These are phyloP conservation scores for Acanthacorydalis orientalis DNA, from an alignment of 2,888 invertebrate species.

Conservation along the genomic window DNA sequence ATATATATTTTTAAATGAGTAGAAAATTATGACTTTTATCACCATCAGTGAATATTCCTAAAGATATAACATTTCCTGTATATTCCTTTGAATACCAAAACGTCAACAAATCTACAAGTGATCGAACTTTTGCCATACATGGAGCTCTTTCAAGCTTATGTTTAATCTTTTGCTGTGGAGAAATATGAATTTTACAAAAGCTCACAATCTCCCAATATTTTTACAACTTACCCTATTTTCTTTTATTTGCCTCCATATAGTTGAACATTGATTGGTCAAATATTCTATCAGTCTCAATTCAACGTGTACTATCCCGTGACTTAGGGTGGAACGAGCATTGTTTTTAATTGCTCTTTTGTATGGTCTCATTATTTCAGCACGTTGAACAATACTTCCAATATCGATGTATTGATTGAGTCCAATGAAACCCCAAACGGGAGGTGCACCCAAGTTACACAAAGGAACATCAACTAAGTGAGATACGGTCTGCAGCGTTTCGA, in stretches of 20 bases:
- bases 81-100: conserved; percentile 30
- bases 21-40: no score
- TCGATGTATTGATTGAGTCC: conserved; percentile 38
- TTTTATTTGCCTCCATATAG: conserved; percentile 23
- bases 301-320: conserved; percentile 30
- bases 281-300: conserved; percentile 37
- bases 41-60: conserved; percentile 39
- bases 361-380: conserved; percentile 32
- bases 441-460: conserved; percentile 32
- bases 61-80: conserved; percentile 28
- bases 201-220: neutral
- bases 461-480: conserved; percentile 30
- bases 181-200: neutral
- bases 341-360: conserved; percentile 31
- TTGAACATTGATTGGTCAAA: conserved; percentile 27
- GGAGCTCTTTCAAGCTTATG: conserved; percentile 15
- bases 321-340: conserved; percentile 28
- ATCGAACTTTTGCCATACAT: conserved; percentile 20
- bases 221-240: conserved; percentile 16
- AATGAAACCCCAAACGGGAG: conserved; percentile 46
- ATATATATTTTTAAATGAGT: no score
- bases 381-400: conserved; percentile 32
- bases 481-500: conserved; percentile 26
- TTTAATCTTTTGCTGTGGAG: conserved; percentile 8
- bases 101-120: conserved; percentile 30